phyloP scores from a whole-genome alignment of 2,797 vertebrate genomes.

The Percopsis omiscomaycus region DNA sequence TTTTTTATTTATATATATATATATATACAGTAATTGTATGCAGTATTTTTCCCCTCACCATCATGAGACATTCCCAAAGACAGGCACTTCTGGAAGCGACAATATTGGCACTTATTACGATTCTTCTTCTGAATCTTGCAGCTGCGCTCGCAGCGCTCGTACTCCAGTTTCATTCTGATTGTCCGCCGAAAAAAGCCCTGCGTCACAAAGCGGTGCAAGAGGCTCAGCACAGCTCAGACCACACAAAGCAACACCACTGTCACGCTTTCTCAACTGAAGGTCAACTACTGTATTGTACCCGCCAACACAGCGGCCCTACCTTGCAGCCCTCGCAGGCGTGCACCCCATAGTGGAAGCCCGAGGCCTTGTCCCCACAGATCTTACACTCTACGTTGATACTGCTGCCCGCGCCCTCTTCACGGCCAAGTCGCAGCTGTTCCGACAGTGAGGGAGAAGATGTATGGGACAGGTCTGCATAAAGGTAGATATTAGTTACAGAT shows the following conservation, averaged over 20 bases:
- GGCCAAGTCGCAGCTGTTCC: conserved; percentile 89
- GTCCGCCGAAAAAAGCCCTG: conserved; percentile 98
- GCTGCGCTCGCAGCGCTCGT: conserved; percentile 91
- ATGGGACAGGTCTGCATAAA: conserved; percentile 83
- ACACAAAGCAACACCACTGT: background rate
- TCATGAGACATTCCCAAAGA: conserved; percentile 98
- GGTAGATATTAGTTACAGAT: conserved; percentile 1
- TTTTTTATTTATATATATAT: too few relatives aligned
- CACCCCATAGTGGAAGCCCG: conserved; percentile 97
- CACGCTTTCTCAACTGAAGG: background rate
- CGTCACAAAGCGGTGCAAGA: background rate
- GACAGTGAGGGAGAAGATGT: conserved; percentile 89
- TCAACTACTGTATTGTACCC: background rate
- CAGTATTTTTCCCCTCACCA: conserved; percentile 78
- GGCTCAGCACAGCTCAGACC: background rate
- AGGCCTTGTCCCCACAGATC: conserved; percentile 97
- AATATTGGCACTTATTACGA: conserved; percentile 98
- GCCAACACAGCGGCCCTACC: conserved; percentile 72
- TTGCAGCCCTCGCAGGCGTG: conserved; percentile 98
- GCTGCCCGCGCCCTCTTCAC: conserved; percentile 77
- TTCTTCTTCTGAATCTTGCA: conserved; percentile 99
- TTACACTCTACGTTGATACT: conserved; percentile 93
- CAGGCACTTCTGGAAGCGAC: conserved; percentile 99
- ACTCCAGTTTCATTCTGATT: conserved; percentile 97
- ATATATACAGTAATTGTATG: too few relatives aligned